phyloP scores from a whole-genome alignment of 2,888 invertebrate species.

The Agrotis puta region DNA sequence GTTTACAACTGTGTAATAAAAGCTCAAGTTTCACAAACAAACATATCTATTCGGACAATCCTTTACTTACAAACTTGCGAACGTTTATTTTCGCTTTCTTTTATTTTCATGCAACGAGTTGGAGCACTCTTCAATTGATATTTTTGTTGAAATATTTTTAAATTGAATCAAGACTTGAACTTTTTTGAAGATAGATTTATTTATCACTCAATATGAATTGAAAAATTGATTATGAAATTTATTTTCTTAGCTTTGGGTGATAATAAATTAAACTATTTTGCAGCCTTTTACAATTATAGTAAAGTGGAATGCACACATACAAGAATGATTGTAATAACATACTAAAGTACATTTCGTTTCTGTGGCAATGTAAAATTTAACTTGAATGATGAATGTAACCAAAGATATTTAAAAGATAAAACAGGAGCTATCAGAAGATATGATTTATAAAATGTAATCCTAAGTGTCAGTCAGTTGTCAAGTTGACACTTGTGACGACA shows the following conservation, averaged over 20 bases:
- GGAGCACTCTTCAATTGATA: conserved; percentile 27
- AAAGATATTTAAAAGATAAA: no score
- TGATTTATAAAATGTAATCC: no score
- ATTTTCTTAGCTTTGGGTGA: conserved; percentile 1
- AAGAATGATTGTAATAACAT: not conserved
- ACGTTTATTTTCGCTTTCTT: conserved; percentile 43
- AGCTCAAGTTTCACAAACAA: conserved; percentile 39
- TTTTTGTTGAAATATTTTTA: conserved; percentile 38
- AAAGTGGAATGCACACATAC: not conserved
- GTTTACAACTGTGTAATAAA: conserved; percentile 24
- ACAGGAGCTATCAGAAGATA: no score
- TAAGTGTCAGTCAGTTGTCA: no score
- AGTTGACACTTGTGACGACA: no score
- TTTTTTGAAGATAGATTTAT: conserved; percentile 23
- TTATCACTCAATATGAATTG: conserved; percentile 19
- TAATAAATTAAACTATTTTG: conserved; percentile 7
- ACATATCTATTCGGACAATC: conserved; percentile 36
- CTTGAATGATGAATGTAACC: not conserved
- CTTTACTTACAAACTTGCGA: conserved; percentile 39
- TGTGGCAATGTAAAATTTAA: not conserved
- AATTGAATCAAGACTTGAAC: conserved; percentile 5
- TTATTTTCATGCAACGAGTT: conserved; percentile 39
- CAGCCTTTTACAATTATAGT: not conserved
- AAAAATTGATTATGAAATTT: conserved; percentile 21
- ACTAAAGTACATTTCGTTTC: no score